Percentiles rank a stretch among this genome's conserved stretches.
phyloP scores from a whole-genome alignment of 2,888 invertebrate species.

The Eupeodes luniger region DNA sequence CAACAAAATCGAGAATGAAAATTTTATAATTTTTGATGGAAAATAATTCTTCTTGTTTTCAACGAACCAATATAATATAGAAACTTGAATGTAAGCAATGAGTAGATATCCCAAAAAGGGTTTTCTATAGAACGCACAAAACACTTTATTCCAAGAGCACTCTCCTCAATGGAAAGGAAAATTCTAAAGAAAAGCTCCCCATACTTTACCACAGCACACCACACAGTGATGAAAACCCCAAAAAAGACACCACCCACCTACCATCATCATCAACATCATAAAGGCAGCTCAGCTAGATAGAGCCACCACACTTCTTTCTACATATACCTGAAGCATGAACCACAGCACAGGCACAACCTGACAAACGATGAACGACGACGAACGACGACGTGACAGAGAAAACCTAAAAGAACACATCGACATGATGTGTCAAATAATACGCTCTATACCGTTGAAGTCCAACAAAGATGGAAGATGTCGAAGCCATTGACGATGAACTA shows the following conservation, averaged over 20 bases:
- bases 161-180: slow-evolving; percentile 39
- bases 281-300: too few relatives aligned
- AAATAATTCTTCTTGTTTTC: slow-evolving; percentile 21
- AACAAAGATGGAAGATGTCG: slow-evolving; percentile 77
- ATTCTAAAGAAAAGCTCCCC: slow-evolving; percentile 51
- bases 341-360: too few relatives aligned
- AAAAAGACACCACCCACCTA: slow-evolving; percentile 69
- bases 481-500: slow-evolving; percentile 66
- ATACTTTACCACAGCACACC: slow-evolving; percentile 15
- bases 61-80: not conserved
- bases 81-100: slow-evolving; percentile 20
- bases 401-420: slow-evolving; percentile 52
- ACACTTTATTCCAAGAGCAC: slow-evolving; percentile 24
- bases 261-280: not conserved
- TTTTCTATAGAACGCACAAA: slow-evolving; percentile 40
- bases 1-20: slow-evolving; percentile 21
- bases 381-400: slow-evolving; percentile 52
- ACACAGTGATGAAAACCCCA: not conserved
- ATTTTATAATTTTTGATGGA: not conserved
- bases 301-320: slow-evolving; percentile 23
- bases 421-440: slow-evolving; percentile 64
- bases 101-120: slow-evolving; percentile 6
- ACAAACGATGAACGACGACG: not conserved
- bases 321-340: slow-evolving; percentile 11
- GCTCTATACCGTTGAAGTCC: slow-evolving; percentile 56